Evolutionary conservation across 2,113 vertebrate genomes (phyloP), one percentile per base, ranked within the genome.

Genomic region (Spilogale gracilis): DNA sequence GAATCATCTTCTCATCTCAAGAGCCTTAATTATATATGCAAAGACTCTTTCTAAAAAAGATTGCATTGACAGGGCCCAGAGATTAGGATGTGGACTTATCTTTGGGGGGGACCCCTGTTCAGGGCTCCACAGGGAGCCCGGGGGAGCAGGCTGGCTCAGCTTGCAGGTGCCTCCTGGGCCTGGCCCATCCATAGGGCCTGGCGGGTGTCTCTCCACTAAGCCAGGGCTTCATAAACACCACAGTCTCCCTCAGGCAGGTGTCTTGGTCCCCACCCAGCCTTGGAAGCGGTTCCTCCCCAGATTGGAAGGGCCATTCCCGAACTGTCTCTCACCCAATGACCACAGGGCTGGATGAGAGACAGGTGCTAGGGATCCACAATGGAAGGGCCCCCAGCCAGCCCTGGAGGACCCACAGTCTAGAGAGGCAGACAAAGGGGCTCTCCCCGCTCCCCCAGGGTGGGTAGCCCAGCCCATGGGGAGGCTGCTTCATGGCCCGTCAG

Each of bases 401-500:
- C 9, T 58, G 0, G 0, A 0, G 61, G 69, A 21, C 17, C 43
- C 69, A 13, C 13, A 1, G 21, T 12, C 85, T 48, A 11, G 52
- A 76, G n/a, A 21, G 67, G 56, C 21, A 5, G 95, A 45, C 32
- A 69, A 6, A 58, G 17, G 8, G 32, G 4, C 32, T 6, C 60
- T 20, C 23, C 43, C 27, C 30, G 5, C 25, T 5, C 25, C 17
- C 52, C 23, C 1, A 1, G 71, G 27, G 56, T 50, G 1, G 23
- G n/a, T 5, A 20, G n/a, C 54, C 3, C 6, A 21, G 54, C 38
- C 8, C 45, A 14, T 25, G 78, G 50, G 13, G 5, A 45, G 5
- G 48, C 32, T 0, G 6, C 45, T 52, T 25, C 0, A 0, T 0
- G 0, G 67, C 48, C 3, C 7, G 5, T 5, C 58, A 30, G 45